These are phyloP conservation scores for Antheraea assamensis DNA, from an alignment of 2,888 invertebrate genomes.

Conservation along the genomic window DNA sequence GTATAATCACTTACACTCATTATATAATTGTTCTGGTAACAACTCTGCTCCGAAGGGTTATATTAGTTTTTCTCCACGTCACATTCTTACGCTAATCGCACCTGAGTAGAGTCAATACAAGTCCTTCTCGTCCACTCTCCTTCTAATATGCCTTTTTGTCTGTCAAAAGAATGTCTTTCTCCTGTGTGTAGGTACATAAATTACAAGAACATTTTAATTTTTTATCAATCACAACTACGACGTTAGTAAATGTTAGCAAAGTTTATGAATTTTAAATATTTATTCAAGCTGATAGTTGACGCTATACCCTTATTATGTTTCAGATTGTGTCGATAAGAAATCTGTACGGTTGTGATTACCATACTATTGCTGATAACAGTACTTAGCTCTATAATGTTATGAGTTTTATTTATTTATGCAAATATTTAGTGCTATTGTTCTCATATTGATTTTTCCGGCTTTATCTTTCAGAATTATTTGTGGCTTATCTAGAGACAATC, in stretches of 20 bases:
- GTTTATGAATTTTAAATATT: neutral
- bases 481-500: neutral
- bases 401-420: neutral
- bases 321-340: constrained; percentile 3
- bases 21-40: no score
- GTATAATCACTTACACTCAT: no score
- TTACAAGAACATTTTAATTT: neutral
- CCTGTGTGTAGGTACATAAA: neutral
- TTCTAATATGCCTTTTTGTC: no score
- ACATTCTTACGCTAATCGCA: no score
- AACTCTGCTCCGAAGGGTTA: no score
- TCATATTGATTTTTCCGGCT: neutral
- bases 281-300: neutral
- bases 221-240: neutral
- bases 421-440: neutral
- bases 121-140: no score
- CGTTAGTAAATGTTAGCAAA: neutral
- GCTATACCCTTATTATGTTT: neutral
- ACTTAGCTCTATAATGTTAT: neutral
- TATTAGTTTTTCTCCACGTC: no score
- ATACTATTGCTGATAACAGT: neutral
- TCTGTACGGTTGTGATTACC: neutral
- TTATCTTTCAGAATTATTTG: neutral
- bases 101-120: no score
- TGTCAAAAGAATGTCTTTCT: neutral